phyloP scores from a whole-genome alignment of 1,140 invertebrate genomes.

The Eubasilissa regina region DNA sequence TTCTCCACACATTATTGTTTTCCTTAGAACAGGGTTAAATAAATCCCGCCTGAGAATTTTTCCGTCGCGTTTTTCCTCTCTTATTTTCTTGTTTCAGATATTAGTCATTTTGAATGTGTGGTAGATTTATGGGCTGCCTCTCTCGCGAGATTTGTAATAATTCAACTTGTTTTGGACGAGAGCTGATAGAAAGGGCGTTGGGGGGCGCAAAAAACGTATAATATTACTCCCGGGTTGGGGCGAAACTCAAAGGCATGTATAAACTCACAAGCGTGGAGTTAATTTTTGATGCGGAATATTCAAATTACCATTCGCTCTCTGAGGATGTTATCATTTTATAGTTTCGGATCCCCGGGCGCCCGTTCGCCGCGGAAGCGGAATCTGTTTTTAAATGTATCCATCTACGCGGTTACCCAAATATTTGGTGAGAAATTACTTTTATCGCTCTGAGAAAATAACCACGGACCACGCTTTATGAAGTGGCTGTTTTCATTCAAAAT shows the following conservation, averaged over 20 bases:
- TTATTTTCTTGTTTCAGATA: slow-evolving; percentile 54
- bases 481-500: background rate
- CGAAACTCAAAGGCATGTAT: background rate
- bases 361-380: background rate
- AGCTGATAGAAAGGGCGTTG: slow-evolving; percentile 48
- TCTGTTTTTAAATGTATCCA: slow-evolving; percentile 13
- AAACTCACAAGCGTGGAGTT: background rate
- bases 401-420: slow-evolving; percentile 2
- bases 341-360: background rate
- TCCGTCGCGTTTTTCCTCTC: slow-evolving; percentile 51
- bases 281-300: slow-evolving; percentile 18
- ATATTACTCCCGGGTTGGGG: background rate
- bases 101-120: slow-evolving; percentile 60
- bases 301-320: slow-evolving; percentile 1
- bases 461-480: background rate
- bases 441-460: background rate
- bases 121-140: slow-evolving; percentile 57
- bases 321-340: slow-evolving; percentile 14
- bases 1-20: slow-evolving; percentile 56
- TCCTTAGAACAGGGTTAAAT: slow-evolving; percentile 50
- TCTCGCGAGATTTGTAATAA: slow-evolving; percentile 58
- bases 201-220: background rate
- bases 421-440: slow-evolving; percentile 6
- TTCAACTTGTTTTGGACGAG: slow-evolving; percentile 58
- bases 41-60: slow-evolving; percentile 51